Evolutionary conservation across 2,113 vertebrate genomes (phyloP).

Genomic region (Brienomyrus brachyistius): DNA sequence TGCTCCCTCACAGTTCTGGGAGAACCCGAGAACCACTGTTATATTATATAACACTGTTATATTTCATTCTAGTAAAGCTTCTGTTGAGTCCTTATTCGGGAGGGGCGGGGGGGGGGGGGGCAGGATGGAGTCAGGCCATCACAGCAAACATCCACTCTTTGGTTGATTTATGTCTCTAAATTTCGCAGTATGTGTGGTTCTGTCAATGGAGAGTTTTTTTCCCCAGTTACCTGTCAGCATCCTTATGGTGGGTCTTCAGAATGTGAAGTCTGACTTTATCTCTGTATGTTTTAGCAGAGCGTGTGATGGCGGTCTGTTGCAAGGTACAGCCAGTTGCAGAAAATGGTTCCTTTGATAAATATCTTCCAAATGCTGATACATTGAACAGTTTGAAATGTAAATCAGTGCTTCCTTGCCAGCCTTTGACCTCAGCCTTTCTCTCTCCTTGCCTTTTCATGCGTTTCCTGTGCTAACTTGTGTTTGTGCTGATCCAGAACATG

Average conservation of each 20-base stretch:
- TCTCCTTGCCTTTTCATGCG: neutral
- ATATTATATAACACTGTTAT: too few relatives aligned
- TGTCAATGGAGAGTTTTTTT: neutral
- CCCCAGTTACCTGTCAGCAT: neutral
- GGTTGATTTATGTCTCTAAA: neutral
- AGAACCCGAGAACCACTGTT: neutral
- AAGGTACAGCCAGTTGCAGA: neutral
- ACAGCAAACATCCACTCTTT: neutral
- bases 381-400: slow-evolving; percentile 1
- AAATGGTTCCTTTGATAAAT: neutral
- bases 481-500: neutral
- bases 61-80: neutral
- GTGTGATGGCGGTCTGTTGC: neutral
- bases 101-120: neutral
- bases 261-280: neutral
- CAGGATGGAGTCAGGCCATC: neutral
- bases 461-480: neutral
- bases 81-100: neutral
- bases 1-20: neutral
- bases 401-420: neutral
- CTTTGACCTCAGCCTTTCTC: neutral
- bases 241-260: neutral
- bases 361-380: neutral
- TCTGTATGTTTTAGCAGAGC: neutral
- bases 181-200: neutral